A percentile compares a stretch with the other conserved stretches of the same genome.
Conservation (phyloP, 2,113 vertebrate species). For the Solea solea region DNA sequence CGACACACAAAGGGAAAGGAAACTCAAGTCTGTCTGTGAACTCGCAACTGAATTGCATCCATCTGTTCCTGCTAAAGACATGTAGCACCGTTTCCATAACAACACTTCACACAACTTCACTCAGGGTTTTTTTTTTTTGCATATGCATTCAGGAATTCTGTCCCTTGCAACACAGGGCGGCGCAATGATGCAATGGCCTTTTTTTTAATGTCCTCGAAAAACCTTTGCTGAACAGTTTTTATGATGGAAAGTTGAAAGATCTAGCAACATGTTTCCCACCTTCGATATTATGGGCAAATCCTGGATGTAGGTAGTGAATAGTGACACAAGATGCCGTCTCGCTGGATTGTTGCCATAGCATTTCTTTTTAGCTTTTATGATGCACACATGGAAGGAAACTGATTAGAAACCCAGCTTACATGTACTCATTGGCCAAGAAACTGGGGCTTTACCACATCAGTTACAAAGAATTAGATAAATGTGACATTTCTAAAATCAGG, state of each 20-base stretch:
- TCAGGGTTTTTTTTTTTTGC: conserved; percentile 15
- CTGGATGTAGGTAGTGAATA: background rate
- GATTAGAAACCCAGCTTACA: background rate
- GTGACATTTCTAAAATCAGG: background rate
- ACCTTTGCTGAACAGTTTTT: background rate
- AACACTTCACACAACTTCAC: conserved; percentile 23
- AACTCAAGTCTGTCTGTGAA: conserved; percentile 15
- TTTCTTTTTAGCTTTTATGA: background rate
- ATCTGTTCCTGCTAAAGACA: conserved; percentile 29
- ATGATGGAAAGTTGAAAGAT: conserved; percentile 13
- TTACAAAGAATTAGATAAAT: background rate
- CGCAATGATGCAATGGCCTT: conserved; percentile 20
- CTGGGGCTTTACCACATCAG: background rate
- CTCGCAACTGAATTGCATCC: conserved; percentile 11
- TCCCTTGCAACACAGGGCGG: background rate
- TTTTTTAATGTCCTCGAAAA: conserved; percentile 17
- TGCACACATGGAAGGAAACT: background rate
- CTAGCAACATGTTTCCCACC: conserved; percentile 7
- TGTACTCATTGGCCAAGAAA: background rate
- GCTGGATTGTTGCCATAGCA: background rate
- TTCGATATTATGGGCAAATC: conserved; percentile 21
- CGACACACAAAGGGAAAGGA: conserved; percentile 5
- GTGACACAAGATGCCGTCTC: background rate
- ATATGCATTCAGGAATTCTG: conserved; percentile 30
- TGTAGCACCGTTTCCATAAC: conserved; percentile 24